Conservation (phyloP, 1,140 invertebrate genomes). For the Amyelois transitella region DNA sequence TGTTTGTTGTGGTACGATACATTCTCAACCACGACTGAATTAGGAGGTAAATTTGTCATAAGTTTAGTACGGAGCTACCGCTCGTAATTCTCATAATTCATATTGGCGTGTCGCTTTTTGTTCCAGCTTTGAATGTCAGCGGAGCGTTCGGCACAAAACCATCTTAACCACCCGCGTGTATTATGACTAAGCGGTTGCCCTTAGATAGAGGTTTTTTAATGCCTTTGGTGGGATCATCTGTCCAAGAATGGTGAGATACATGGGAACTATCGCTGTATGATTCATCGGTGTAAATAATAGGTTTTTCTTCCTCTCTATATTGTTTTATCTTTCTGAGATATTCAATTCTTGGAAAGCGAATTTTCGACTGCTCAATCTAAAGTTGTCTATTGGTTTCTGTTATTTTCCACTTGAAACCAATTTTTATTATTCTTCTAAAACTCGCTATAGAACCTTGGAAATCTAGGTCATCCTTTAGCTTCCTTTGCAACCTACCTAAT, state of each 20-base stretch:
- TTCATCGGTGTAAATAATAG: conserved; percentile 4
- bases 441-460: neutral
- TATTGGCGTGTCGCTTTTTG: conserved; percentile 29
- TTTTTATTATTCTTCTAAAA: neutral
- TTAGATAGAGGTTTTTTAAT: conserved; percentile 11
- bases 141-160: conserved; percentile 21
- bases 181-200: conserved; percentile 20
- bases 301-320: neutral
- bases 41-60: conserved; percentile 24
- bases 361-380: neutral
- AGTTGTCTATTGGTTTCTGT: conserved; percentile 1
- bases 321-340: neutral
- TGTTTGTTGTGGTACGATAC: conserved; percentile 6
- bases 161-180: conserved; percentile 22
- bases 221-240: neutral
- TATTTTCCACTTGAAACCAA: conserved; percentile 1
- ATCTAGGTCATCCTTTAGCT: neutral
- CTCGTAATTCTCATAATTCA: conserved; percentile 29
- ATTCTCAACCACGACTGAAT: conserved; percentile 20
- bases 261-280: conserved; percentile 2
- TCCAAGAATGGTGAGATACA: neutral
- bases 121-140: conserved; percentile 21
- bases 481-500: neutral
- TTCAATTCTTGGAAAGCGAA: neutral
- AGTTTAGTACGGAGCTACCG: conserved; percentile 27